Evolutionary conservation across 2,113 vertebrate species (phyloP).

Genomic region (Oreochromis niloticus): DNA sequence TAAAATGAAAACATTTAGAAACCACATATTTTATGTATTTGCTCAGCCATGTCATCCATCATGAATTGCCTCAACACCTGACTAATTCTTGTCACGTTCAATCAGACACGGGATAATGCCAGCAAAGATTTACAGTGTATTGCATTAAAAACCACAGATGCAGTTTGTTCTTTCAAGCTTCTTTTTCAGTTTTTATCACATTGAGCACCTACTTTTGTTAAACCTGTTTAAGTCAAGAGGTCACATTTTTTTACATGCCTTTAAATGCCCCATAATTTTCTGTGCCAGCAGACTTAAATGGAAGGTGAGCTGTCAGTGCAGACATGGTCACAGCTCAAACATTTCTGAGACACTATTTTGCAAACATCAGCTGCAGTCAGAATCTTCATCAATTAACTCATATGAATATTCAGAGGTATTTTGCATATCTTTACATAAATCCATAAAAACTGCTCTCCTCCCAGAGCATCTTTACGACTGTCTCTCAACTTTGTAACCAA

Average conservation of each 20-base stretch:
- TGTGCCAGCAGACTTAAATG: neutral
- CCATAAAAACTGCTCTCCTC: neutral
- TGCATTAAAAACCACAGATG: neutral
- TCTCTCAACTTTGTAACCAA: neutral
- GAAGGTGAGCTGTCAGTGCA: neutral
- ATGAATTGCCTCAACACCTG: neutral
- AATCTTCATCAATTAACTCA: slow-evolving; percentile 7
- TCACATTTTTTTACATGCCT: neutral
- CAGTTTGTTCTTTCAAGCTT: neutral
- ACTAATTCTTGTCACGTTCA: neutral
- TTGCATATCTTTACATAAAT: slow-evolving; percentile 38
- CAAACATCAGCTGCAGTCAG: slow-evolving; percentile 22
- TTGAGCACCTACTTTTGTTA: neutral
- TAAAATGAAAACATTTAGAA: neutral
- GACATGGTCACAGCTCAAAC: neutral
- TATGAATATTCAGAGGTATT: slow-evolving; percentile 38
- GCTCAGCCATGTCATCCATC: neutral
- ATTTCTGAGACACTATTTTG: neutral
- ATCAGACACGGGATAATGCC: neutral
- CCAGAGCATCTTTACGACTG: neutral
- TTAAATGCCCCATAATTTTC: neutral
- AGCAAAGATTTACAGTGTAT: neutral
- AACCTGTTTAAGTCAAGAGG: neutral
- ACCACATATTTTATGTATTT: neutral
- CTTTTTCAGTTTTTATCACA: neutral